These are phyloP conservation scores for Periparus ater DNA, from an alignment of 2,797 vertebrate species.

Conservation along the genomic window DNA sequence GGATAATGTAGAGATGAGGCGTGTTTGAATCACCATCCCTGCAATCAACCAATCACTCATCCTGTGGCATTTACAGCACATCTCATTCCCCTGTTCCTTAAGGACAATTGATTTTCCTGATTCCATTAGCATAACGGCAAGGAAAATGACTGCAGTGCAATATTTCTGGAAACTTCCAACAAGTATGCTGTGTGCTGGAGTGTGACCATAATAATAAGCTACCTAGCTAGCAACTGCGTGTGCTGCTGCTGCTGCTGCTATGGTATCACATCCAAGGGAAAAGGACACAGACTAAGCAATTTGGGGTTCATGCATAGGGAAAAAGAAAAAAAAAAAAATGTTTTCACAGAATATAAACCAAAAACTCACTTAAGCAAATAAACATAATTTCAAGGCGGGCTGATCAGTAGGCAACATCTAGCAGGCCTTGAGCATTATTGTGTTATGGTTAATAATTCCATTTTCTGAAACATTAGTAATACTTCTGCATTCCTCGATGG, in stretches of 20 bases:
- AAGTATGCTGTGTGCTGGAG: conserved; percentile 82
- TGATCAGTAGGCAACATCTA: conserved; percentile 66
- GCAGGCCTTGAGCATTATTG: conserved; percentile 55
- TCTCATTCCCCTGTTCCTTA: conserved; percentile 91
- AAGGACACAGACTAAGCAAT: conserved; percentile 70
- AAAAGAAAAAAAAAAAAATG: neutral
- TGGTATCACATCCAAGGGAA: conserved; percentile 65
- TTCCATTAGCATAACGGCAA: conserved; percentile 90
- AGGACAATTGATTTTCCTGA: conserved; percentile 93
- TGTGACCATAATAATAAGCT: conserved; percentile 83
- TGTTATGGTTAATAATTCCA: conserved; percentile 68
- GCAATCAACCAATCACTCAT: conserved; percentile 89
- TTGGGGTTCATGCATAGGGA: conserved; percentile 43
- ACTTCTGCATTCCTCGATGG: conserved; percentile 34
- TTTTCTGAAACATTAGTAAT: conserved; percentile 69
- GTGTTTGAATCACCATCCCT: conserved; percentile 79
- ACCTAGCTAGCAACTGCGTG: conserved; percentile 70
- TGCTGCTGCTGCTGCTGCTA: conserved; percentile 71
- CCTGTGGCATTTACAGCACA: conserved; percentile 90
- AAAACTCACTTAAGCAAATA: conserved; percentile 68
- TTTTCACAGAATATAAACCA: conserved; percentile 61
- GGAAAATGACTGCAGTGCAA: conserved; percentile 87
- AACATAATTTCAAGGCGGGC: conserved; percentile 67
- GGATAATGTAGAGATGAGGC: conserved; percentile 86
- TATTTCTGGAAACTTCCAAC: conserved; percentile 88